Evolutionary conservation across 2,797 vertebrate species (phyloP), one percentile per base, ranked within the genome.

Genomic region (Danionella dracula): DNA sequence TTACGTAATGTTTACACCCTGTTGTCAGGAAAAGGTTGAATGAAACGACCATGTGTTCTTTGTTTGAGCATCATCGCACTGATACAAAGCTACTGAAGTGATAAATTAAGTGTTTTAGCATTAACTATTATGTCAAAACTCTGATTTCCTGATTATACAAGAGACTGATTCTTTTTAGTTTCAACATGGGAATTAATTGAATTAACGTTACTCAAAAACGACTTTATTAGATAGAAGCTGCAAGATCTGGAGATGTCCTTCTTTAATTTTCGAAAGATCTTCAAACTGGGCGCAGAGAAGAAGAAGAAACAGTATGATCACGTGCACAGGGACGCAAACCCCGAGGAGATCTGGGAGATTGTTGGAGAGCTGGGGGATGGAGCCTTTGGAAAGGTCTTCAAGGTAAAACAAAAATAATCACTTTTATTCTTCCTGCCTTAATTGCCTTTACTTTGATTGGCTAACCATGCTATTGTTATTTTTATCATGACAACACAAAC

Each of bases 281-380:
- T 99, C 71, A 99, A 96, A 86, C 76, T 99, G 80, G 96, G 94
- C 1, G 69, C 88, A 1, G 96, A 99, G 72, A 98, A 92, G 83
- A 99, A 96, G 86, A 97, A 95, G 85, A 99, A 97, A 63, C 95
- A 99, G 54, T 98, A 99, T 35, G 95, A 98, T 8, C 92, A 99
- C 54, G 96, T 99, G 63, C 95, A 96, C 80, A 89, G 96, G 66
- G 96, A 99, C 76, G 78, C 93, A 70, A 93, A 99, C 73, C 96
- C 96, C 0, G 93, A 97, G 83, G 95, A 99, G 69, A 78, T 92
- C 50, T 99, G 96, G 96, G 90, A 94, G n/a, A 94, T 97, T 2
- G 89, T 99, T 1, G 96, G 96, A 0, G 96, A 99, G 72, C 56
- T 99, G 82, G 96, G 96, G 32, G 96, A 99, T 77, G 96, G 96